Percentiles rank a stretch among this genome's conserved stretches.
These are phyloP conservation scores for Tonatia bakeri DNA, from an alignment of 2,113 vertebrate species.

Conservation along the genomic window DNA sequence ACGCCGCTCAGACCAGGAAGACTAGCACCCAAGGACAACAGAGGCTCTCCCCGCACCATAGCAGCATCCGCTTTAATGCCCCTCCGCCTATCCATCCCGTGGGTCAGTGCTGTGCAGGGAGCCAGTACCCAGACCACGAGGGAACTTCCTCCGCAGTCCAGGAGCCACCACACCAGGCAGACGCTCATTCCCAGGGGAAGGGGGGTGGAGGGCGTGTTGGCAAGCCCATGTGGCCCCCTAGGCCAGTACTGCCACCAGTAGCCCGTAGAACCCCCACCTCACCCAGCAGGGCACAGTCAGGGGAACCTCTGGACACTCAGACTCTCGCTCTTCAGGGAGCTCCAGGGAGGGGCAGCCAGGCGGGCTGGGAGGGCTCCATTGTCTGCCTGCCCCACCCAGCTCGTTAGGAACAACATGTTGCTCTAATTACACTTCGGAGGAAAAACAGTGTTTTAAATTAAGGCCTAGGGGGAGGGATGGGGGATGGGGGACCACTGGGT, in stretches of 20 bases:
- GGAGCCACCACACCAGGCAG: background rate
- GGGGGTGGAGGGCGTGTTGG: no score
- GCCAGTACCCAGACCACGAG: background rate
- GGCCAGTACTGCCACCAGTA: background rate
- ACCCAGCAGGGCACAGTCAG: background rate
- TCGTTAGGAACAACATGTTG: conserved; percentile 73
- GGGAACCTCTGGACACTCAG: background rate
- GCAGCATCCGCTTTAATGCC: background rate
- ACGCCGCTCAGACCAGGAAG: background rate
- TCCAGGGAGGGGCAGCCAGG: conserved; percentile 46
- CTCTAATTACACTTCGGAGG: conserved; percentile 75
- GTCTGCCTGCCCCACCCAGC: conserved; percentile 70
- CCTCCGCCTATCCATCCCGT: background rate
- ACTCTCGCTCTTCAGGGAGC: conserved; percentile 19
- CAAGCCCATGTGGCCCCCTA: background rate
- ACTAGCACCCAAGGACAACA: background rate
- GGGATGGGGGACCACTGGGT: conserved; percentile 50
- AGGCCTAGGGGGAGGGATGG: conserved; percentile 56
- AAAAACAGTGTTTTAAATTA: conserved; percentile 78
- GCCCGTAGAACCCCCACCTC: background rate
- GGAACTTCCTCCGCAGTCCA: background rate
- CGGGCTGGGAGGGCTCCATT: conserved; percentile 57
- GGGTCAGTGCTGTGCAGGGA: background rate
- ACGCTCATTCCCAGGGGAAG: background rate
- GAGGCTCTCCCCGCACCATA: background rate